Evolutionary conservation across 2,888 invertebrate genomes (phyloP), one percentile per base, ranked within the genome.

Genomic region (Phasia obesa): DNA sequence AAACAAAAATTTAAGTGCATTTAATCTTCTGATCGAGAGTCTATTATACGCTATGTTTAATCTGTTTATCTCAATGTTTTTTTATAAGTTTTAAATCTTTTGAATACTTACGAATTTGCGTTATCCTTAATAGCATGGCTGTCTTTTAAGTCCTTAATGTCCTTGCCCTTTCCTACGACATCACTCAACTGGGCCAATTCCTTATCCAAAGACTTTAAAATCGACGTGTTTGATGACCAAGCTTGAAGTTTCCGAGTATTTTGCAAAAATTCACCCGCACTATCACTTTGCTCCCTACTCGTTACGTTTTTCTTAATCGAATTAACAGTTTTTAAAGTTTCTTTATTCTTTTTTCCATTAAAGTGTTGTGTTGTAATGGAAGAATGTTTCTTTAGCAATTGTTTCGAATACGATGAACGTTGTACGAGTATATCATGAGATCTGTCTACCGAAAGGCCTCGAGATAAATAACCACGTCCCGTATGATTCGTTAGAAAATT

Each of bases 401-500:
- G 47, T 62, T 88, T 47, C 17, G 55, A 1, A 82, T 86, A 88
- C 6, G 55, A 2, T 0, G 70, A 35, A 62, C 88, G 88, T 27
- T 86, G 86, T 51, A n/a, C n/a, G n/a, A n/a, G n/a, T n/a, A 83
- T 88, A 79, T 89, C 89, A 27, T 88, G 87, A 77, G 89, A 88
- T 13, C 88, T 87, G 31, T 87, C 89, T 4, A 89, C 87, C 25
- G 89, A 89, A 31, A 89, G 86, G 4, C 89, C 89, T 5, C 89
- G 86, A 13, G 88, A 86, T 19, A 88, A 78, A 44, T 87, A 88
- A 5, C 86, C 81, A 11, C 89, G 86, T 35, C 87, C 64, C 17
- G 23, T 73, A 15, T 47, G 44, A 27, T 59, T n/a, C 23, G 62
- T 19, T 44, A 82, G 38, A 42, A 44, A 11, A 2, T 27, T 42